A percentile compares a stretch with the other conserved stretches of the same genome.
Evolutionary conservation across 2,113 vertebrate species (phyloP).

Genomic region (Cavia porcellus): DNA sequence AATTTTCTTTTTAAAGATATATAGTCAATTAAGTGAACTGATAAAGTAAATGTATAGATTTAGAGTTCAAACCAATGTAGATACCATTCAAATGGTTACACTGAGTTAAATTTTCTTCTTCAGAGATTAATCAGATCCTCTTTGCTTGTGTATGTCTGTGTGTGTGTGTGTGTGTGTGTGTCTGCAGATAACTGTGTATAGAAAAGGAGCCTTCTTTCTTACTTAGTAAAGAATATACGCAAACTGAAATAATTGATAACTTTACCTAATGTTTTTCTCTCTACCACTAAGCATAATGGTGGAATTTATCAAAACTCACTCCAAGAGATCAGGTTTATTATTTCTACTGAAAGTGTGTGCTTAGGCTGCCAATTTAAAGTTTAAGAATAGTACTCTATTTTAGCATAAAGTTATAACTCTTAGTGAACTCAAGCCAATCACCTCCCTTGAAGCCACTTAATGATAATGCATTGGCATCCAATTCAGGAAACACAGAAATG

Average conservation of each 20-base stretch:
- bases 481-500: slow-evolving; percentile 2
- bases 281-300: neutral
- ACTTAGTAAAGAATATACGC: neutral
- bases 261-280: neutral
- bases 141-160: neutral
- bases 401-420: neutral
- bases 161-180: neutral
- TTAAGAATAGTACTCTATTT: neutral
- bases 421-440: neutral
- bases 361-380: neutral
- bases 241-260: neutral
- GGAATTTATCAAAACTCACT: neutral
- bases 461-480: neutral
- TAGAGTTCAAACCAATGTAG: neutral
- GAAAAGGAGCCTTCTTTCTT: neutral
- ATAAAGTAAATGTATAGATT: neutral
- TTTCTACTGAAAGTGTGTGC: neutral
- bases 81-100: neutral
- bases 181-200: neutral
- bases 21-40: neutral
- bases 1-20: neutral
- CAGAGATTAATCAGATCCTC: neutral
- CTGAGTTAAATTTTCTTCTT: neutral
- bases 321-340: neutral
- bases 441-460: slow-evolving; percentile 23